phyloP scores from a whole-genome alignment of 2,888 invertebrate species.

The Linyphia triangularis region DNA sequence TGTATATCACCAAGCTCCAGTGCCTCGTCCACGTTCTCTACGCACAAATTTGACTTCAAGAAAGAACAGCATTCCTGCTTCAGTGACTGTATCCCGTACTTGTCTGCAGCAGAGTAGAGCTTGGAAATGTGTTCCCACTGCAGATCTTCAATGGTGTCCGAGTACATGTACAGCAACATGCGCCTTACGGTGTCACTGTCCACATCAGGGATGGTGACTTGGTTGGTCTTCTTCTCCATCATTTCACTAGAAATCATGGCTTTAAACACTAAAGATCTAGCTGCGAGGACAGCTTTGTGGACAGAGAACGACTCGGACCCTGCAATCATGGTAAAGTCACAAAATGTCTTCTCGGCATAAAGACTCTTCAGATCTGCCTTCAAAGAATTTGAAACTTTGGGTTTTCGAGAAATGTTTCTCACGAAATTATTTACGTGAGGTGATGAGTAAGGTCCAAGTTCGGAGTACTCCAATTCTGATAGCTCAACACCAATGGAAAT shows the following conservation, averaged over 20 bases:
- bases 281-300: not conserved
- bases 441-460: not conserved
- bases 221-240: not conserved
- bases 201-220: not conserved
- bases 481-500: not conserved
- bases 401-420: not conserved
- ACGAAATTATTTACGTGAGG: not conserved
- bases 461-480: not conserved
- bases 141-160: not conserved
- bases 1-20: not conserved
- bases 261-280: not conserved
- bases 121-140: not conserved
- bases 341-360: not conserved
- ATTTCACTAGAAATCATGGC: not conserved
- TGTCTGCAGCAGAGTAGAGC: not conserved
- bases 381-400: not conserved
- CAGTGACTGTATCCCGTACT: not conserved
- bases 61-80: not conserved
- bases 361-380: not conserved
- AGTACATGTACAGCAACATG: not conserved
- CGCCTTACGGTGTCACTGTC: not conserved
- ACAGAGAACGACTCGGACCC: not conserved
- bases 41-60: not conserved
- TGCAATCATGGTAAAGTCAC: not conserved
- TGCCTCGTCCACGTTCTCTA: not conserved